Percentiles rank a stretch among this genome's conserved stretches.
Evolutionary conservation across 2,797 vertebrate genomes (phyloP).

Genomic region (Taeniopygia guttata): DNA sequence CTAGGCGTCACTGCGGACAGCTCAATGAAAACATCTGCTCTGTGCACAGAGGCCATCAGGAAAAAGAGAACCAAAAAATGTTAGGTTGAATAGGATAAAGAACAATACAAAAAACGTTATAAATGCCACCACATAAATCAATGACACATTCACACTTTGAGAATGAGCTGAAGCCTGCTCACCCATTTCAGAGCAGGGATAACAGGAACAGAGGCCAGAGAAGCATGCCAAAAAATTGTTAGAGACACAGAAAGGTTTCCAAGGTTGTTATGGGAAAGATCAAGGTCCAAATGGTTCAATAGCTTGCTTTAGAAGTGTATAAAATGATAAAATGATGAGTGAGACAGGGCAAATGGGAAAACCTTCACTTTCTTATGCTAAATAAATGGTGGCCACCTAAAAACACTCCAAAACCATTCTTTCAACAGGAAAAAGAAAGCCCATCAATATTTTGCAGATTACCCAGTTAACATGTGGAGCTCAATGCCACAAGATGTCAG

Average conservation of each 20-base stretch:
- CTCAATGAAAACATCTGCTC: conserved; percentile 69
- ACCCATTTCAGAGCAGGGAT: not conserved
- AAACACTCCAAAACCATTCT: not conserved
- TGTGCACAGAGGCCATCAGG: conserved; percentile 10
- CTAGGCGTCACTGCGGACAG: conserved; percentile 63
- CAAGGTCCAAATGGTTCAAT: not conserved
- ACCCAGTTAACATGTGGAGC: not conserved
- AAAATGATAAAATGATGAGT: not conserved
- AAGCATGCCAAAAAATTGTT: not conserved
- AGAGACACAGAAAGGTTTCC: conserved; percentile 30
- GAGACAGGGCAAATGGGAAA: not conserved
- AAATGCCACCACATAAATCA: conserved; percentile 61
- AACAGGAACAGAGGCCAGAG: conserved; percentile 16
- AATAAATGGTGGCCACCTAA: not conserved
- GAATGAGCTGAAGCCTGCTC: not conserved
- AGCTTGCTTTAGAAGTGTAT: not conserved
- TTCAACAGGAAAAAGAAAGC: not conserved
- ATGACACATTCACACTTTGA: conserved; percentile 28
- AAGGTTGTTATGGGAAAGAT: not conserved
- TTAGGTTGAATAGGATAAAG: conserved; percentile 45
- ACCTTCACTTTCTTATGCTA: not conserved
- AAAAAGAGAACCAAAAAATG: not conserved
- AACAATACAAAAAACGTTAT: conserved; percentile 52
- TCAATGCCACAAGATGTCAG: not conserved
- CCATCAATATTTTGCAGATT: not conserved